phyloP scores from a whole-genome alignment of 2,888 invertebrate species.

The Cremastobaeus sp. region DNA sequence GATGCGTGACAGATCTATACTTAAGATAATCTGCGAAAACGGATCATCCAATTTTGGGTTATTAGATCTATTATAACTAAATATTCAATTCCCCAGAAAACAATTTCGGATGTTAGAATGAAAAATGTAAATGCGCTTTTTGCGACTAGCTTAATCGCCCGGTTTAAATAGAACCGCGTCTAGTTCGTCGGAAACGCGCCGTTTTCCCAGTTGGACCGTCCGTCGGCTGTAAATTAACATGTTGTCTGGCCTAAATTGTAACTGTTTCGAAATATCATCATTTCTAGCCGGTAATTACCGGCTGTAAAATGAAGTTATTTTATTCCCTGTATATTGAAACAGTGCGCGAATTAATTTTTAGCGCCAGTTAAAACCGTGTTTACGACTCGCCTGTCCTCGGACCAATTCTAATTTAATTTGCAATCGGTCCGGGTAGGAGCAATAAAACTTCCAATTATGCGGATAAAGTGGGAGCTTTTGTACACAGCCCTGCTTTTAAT shows the following conservation, averaged over 20 bases:
- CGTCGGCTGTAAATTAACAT: conserved; percentile 23
- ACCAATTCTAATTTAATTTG: conserved; percentile 5
- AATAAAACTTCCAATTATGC: too few relatives aligned
- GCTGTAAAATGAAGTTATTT: conserved; percentile 43
- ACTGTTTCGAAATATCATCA: conserved; percentile 73
- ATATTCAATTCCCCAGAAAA: conserved; percentile 55
- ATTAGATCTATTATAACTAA: conserved; percentile 43
- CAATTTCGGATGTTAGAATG: conserved; percentile 27
- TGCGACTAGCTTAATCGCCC: conserved; percentile 4
- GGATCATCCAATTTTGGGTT: conserved; percentile 34
- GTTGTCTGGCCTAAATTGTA: conserved; percentile 56
- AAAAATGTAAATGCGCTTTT: conserved; percentile 40
- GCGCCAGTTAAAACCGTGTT: conserved; percentile 8
- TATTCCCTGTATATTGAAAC: neutral
- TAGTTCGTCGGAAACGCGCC: conserved; percentile 26
- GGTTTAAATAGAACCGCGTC: conserved; percentile 23
- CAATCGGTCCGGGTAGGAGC: too few relatives aligned
- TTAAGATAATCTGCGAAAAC: conserved; percentile 53
- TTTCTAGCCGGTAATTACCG: conserved; percentile 61
- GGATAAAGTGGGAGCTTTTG: too few relatives aligned
- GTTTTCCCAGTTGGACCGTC: too few relatives aligned
- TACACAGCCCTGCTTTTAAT: too few relatives aligned
- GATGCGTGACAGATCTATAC: conserved; percentile 58
- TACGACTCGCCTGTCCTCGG: neutral
- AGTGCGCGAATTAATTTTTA: conserved; percentile 10